Evolutionary conservation across 2,797 vertebrate genomes (phyloP).

Genomic region (Sebastolobus alascanus): DNA sequence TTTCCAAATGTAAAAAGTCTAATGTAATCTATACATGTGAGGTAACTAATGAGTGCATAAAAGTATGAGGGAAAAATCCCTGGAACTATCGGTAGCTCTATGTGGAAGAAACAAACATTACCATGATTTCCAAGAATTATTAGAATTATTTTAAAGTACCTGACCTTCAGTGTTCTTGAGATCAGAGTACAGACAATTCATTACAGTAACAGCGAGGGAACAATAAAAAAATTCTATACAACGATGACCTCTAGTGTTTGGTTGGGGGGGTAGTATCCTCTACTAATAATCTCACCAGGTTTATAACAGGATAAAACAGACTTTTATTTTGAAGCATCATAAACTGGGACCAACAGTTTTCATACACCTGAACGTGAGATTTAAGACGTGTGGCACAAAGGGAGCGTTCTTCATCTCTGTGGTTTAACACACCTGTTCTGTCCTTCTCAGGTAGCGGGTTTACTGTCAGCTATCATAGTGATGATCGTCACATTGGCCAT

Average conservation of each 20-base stretch:
- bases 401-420: background rate
- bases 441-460: constrained; percentile 89
- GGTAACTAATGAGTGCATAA: too few relatives aligned
- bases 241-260: background rate
- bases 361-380: background rate
- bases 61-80: too few relatives aligned
- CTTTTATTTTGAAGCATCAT: background rate
- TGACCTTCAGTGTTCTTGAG: background rate
- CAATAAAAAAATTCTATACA: background rate
- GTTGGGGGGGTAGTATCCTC: background rate
- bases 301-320: background rate
- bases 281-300: background rate
- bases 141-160: background rate
- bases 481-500: constrained; percentile 91
- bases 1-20: too few relatives aligned
- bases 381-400: background rate
- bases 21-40: too few relatives aligned
- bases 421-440: background rate
- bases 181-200: background rate
- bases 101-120: too few relatives aligned
- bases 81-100: too few relatives aligned
- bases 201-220: background rate
- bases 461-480: constrained; percentile 91
- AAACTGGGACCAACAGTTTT: background rate
- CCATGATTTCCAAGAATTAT: too few relatives aligned